These are phyloP conservation scores for Podarcis raffonei DNA, from an alignment of 2,113 vertebrate genomes.

Conservation along the genomic window DNA sequence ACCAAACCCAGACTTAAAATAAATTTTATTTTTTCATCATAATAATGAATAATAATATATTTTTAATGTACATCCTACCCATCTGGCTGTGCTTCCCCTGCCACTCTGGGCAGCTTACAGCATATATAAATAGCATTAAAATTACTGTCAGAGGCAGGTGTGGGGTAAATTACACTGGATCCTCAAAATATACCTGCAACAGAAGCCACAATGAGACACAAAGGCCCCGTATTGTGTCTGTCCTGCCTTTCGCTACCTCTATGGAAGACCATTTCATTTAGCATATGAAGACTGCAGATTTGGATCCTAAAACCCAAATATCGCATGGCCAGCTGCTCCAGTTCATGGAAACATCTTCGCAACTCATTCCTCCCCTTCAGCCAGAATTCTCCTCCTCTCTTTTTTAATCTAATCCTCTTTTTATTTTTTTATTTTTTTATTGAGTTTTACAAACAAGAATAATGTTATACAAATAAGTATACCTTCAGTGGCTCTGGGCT, in stretches of 20 bases:
- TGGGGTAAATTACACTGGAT: background rate
- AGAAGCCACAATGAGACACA: background rate
- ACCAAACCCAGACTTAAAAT: background rate
- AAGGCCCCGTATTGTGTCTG: background rate
- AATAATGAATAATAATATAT: background rate
- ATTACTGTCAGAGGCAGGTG: background rate
- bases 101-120: too few species aligned
- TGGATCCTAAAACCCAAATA: background rate
- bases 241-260: background rate
- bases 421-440: too few species aligned
- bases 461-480: too few species aligned
- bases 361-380: background rate
- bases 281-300: background rate
- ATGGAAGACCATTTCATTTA: background rate
- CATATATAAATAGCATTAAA: background rate
- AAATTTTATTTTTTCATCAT: background rate
- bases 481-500: background rate
- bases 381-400: background rate
- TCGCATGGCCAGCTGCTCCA: background rate
- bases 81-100: too few species aligned
- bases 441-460: too few species aligned
- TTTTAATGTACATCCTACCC: background rate
- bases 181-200: background rate
- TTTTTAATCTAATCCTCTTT: too few species aligned
- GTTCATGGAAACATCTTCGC: too few species aligned